Base-by-base conservation (phyloP, 2,113 vertebrate species). In the Notiomystis cincta region DNA sequence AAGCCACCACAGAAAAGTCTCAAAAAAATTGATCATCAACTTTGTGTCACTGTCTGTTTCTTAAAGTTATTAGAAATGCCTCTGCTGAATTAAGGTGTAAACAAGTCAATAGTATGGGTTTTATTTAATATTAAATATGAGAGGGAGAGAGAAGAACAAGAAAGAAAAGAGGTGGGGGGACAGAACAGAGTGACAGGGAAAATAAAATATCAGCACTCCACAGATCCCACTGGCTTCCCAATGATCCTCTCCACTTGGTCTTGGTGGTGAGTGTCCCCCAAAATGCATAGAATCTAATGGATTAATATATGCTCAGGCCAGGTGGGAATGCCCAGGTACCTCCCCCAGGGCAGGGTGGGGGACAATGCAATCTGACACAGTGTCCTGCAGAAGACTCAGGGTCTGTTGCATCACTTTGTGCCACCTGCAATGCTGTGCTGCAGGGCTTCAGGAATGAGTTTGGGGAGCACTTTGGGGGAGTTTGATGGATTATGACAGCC, bases 181-280 rank as follows among this genome's bases (percentile, higher is more conserved):
- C 54, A 60, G 27, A 47, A 14, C 19, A 75, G 33, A 47, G 5
- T 30, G 27, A 37, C 11, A 31, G n/a, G 30, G n/a, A 48, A 35
- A 10, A 28, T 28, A 13, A 45, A 57, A 10, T 16, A 30, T 37
- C 25, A 47, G 25, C 33, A 8, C 3, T 75, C 25, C 5, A 7
- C 23, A 5, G 19, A 47, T 58, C 25, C 14, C 40, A 45, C 31
- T 9, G 3, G 4, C 4, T 7, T 44, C 31, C 31, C 2, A 1
- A 16, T 17, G 24, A 17, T 35, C 6, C 24, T 73, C 33, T 35
- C 15, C 15, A 44, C 8, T 25, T 58, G 11, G 27, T 61, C 58
- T 75, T 35, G 40, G 19, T 73, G 40, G 4, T 16, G 37, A 54
- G 15, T 8, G 15, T 53, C 16, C 8, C 25, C 15, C 7, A 10